Conservation (phyloP, 2,797 vertebrate species). For the Sternarchorhynchus goeldii region DNA sequence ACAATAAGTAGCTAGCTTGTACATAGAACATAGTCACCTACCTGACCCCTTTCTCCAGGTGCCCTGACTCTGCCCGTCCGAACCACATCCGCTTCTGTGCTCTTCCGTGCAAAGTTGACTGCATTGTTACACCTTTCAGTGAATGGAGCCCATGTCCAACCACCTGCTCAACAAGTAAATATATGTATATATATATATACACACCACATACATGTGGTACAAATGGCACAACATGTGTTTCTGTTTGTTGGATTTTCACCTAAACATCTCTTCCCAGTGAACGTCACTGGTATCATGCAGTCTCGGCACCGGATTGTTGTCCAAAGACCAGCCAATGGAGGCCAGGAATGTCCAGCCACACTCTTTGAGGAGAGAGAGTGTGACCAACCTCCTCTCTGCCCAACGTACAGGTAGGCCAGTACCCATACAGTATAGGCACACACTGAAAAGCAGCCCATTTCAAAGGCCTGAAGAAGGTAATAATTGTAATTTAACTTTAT, state of each 20-base stretch:
- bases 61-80: constrained; percentile 77
- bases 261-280: constrained; percentile 65
- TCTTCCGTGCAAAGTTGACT: constrained; percentile 79
- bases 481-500: too few species aligned
- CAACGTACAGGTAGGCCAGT: constrained; percentile 73
- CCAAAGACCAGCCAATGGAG: constrained; percentile 75
- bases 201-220: too few species aligned
- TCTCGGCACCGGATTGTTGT: constrained; percentile 80
- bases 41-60: constrained; percentile 61
- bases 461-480: too few species aligned
- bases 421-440: neutral
- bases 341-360: constrained; percentile 82
- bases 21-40: neutral
- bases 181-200: too few species aligned
- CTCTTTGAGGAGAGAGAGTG: constrained; percentile 85
- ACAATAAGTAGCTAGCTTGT: too few species aligned
- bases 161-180: constrained; percentile 75
- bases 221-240: neutral
- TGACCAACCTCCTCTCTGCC: constrained; percentile 76
- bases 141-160: constrained; percentile 81
- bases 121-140: constrained; percentile 80
- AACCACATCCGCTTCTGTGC: constrained; percentile 71
- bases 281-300: constrained; percentile 73
- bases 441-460: too few species aligned
- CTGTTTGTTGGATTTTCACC: neutral